These are phyloP conservation scores for Pangasius sanitwongsei DNA, from an alignment of 2,797 vertebrate genomes.

Conservation along the genomic window DNA sequence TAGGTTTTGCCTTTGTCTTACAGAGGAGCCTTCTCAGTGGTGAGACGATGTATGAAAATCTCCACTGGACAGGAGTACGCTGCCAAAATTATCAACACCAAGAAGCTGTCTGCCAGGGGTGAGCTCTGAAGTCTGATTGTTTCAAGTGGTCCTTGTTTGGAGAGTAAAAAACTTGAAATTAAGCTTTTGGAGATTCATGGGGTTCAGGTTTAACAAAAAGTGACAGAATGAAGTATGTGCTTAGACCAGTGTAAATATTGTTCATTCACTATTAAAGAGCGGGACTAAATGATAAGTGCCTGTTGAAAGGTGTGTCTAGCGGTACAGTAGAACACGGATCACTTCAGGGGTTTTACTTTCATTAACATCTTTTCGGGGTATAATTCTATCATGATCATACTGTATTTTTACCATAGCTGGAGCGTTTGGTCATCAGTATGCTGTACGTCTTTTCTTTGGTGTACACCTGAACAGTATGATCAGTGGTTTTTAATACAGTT, in stretches of 20 bases:
- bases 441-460: not conserved
- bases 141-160: not conserved
- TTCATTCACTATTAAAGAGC: not conserved
- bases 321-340: not conserved
- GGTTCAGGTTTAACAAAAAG: not conserved
- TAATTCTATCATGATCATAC: not conserved
- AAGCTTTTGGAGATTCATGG: not conserved
- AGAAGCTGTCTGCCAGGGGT: constrained; percentile 97
- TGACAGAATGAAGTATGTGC: not conserved
- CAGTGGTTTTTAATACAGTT: not conserved
- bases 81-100: constrained; percentile 98
- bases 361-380: not conserved
- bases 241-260: not conserved
- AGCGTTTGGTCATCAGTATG: not conserved
- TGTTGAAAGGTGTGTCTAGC: not conserved
- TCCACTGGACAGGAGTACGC: constrained; percentile 94
- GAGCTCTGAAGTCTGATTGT: constrained; percentile 64
- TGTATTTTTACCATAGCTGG: not conserved
- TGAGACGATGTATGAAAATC: constrained; percentile 95
- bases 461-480: not conserved
- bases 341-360: not conserved
- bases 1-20: constrained; percentile 57
- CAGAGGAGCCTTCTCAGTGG: constrained; percentile 97
- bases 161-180: not conserved
- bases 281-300: not conserved